Conservation (phyloP, 1,140 invertebrate genomes). For the Monomorium pharaonis region DNA sequence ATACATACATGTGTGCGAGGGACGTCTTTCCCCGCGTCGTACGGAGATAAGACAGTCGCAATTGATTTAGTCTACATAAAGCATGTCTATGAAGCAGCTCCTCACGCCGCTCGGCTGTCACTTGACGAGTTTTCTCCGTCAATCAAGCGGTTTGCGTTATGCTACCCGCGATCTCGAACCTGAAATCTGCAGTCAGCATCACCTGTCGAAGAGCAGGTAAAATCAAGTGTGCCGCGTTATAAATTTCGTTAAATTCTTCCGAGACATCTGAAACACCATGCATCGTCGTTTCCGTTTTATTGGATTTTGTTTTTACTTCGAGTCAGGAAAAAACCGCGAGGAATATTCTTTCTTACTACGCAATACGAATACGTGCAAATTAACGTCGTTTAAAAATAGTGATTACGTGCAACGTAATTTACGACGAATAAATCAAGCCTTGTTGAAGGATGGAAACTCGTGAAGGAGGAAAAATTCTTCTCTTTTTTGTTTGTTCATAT, state of each 20-base stretch:
- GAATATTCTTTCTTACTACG: neutral
- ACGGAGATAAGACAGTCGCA: slow-evolving; percentile 1
- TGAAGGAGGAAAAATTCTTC: neutral
- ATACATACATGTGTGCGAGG: neutral
- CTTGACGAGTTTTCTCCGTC: slow-evolving; percentile 31
- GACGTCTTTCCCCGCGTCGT: neutral
- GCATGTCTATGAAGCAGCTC: slow-evolving; percentile 62
- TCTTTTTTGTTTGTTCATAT: neutral
- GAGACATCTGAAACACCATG: neutral
- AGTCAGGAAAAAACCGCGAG: neutral
- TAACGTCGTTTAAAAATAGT: neutral
- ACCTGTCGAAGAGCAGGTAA: slow-evolving; percentile 54
- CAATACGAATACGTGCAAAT: neutral
- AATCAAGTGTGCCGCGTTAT: neutral
- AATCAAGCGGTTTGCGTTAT: slow-evolving; percentile 48
- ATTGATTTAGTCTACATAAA: slow-evolving; percentile 15
- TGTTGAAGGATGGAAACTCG: too few relatives aligned
- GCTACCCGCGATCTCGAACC: slow-evolving; percentile 48
- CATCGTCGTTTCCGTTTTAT: neutral
- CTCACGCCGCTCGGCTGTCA: slow-evolving; percentile 46
- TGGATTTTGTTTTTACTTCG: neutral
- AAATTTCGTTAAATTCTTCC: neutral
- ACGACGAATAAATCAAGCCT: neutral
- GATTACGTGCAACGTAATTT: neutral
- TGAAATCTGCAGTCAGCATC: slow-evolving; percentile 13